Conservation (phyloP, 2,797 vertebrate genomes). For the Chloroceryle inda region DNA sequence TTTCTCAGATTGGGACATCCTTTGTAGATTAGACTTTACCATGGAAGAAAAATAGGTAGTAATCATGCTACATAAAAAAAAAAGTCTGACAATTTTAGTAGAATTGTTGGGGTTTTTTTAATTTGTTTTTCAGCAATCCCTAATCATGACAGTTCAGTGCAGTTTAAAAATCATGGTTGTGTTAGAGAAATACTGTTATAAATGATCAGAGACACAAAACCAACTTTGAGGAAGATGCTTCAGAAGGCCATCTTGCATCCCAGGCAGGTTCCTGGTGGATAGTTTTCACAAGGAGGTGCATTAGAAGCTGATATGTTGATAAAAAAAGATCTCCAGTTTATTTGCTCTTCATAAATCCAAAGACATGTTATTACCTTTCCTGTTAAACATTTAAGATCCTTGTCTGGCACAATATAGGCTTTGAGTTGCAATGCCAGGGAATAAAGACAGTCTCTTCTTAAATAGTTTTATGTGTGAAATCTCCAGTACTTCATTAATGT, state of each 20-base stretch:
- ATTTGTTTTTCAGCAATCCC: background rate
- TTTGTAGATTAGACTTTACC: background rate
- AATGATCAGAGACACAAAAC: background rate
- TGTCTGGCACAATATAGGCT: background rate
- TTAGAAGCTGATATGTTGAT: background rate
- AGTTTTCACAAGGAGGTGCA: background rate
- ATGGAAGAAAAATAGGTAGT: background rate
- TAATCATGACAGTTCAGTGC: background rate
- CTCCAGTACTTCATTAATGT: background rate
- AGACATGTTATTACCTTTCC: background rate
- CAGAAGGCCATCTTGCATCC: background rate
- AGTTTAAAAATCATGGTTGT: background rate
- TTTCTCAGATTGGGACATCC: background rate
- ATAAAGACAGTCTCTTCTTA: background rate
- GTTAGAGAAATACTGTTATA: background rate
- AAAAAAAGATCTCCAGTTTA: background rate
- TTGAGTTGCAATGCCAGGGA: background rate
- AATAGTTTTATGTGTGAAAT: background rate
- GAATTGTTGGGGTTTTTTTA: background rate
- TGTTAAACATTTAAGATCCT: background rate
- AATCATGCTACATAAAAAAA: background rate
- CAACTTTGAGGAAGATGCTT: background rate
- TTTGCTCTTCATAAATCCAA: background rate
- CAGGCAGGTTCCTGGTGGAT: background rate
- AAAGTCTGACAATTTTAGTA: background rate